Conservation (phyloP, 1,140 invertebrate species). For the Drosophila baimaii region DNA sequence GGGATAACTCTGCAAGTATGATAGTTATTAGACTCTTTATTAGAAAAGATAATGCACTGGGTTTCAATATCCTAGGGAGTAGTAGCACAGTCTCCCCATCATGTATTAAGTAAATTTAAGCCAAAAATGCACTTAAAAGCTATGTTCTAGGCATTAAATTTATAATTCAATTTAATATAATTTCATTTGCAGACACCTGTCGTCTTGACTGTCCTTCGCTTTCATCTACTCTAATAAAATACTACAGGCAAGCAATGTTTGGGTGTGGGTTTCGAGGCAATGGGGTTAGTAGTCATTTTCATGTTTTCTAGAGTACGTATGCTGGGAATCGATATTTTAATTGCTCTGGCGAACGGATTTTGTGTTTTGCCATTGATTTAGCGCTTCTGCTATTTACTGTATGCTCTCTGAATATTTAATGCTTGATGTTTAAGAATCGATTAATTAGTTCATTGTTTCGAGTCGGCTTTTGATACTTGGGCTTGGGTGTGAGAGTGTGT, state of each 20-base stretch:
- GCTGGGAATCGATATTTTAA: slow-evolving; percentile 35
- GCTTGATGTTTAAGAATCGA: slow-evolving; percentile 40
- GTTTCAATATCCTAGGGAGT: too few relatives aligned
- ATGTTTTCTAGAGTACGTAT: slow-evolving; percentile 34
- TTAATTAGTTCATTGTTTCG: slow-evolving; percentile 54
- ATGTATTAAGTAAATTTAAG: too few relatives aligned
- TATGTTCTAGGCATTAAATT: too few relatives aligned
- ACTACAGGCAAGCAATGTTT: slow-evolving; percentile 31
- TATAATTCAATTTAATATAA: too few relatives aligned
- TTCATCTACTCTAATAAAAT: slow-evolving; percentile 27
- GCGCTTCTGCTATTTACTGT: slow-evolving; percentile 45
- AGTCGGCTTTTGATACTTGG: slow-evolving; percentile 80
- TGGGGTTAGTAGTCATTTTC: slow-evolving; percentile 29
- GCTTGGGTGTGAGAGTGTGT: slow-evolving; percentile 63
- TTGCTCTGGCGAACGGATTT: slow-evolving; percentile 57
- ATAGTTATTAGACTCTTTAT: too few relatives aligned
- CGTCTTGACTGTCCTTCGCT: slow-evolving; percentile 10
- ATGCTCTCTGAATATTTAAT: slow-evolving; percentile 62
- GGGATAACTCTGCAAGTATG: too few relatives aligned
- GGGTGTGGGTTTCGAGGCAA: slow-evolving; percentile 10
- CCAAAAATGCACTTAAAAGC: too few relatives aligned
- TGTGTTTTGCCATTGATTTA: slow-evolving; percentile 40
- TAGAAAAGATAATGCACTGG: too few relatives aligned
- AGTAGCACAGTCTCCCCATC: too few relatives aligned
- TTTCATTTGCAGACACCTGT: not conserved